phyloP scores from a whole-genome alignment of 2,797 vertebrate species.

The Eptatretus atami region DNA sequence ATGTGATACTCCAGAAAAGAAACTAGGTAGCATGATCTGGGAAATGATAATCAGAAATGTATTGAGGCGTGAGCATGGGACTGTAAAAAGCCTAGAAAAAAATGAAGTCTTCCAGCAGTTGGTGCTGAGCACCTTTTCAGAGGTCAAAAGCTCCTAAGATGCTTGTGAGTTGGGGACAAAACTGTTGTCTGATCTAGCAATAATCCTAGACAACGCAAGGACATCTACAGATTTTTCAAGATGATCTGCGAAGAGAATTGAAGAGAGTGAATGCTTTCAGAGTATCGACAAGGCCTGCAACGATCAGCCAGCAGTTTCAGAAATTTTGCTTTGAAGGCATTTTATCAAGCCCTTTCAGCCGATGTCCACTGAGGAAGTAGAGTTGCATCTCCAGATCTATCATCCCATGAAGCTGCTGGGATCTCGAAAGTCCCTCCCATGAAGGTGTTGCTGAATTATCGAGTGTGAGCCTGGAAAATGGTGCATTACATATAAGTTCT shows the following conservation, averaged over 20 bases:
- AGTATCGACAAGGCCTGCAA: conserved; percentile 29
- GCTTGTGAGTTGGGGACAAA: conserved; percentile 11
- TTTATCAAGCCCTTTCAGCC: conserved; percentile 18
- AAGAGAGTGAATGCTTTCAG: conserved; percentile 47
- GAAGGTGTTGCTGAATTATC: conserved; percentile 39
- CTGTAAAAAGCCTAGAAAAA: neutral
- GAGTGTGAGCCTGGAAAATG: conserved; percentile 41
- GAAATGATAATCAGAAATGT: too few species aligned
- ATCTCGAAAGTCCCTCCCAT: conserved; percentile 51
- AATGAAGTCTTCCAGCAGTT: neutral
- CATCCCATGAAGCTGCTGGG: conserved; percentile 11
- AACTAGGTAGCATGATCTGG: neutral
- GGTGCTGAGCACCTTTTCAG: neutral
- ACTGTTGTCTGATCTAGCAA: conserved; percentile 22
- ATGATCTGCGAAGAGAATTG: conserved; percentile 64
- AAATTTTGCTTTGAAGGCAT: conserved; percentile 25
- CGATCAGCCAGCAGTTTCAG: conserved; percentile 15
- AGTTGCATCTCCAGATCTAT: neutral
- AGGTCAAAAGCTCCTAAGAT: neutral
- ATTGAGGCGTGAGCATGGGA: neutral
- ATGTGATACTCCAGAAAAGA: neutral
- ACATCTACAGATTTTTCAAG: conserved; percentile 70
- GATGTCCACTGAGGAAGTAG: conserved; percentile 7
- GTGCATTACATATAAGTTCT: conserved; percentile 53
- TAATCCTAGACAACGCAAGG: conserved; percentile 56